Conservation (phyloP, 2,888 invertebrate species). For the Halictus ligatus region DNA sequence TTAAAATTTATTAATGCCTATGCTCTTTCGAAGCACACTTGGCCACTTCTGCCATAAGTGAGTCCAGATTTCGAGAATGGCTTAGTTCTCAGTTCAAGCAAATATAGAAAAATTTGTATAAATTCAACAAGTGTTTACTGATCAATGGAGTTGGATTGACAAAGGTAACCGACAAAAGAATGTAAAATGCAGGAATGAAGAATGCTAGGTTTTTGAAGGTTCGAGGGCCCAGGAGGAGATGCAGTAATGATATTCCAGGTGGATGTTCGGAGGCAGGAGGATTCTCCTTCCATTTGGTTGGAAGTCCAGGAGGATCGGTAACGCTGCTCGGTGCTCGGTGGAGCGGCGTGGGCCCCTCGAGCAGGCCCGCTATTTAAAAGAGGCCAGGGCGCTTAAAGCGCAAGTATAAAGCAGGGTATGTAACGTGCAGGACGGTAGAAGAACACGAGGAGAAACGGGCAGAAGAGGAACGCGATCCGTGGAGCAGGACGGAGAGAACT, state of each 20-base stretch:
- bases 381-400: conserved; percentile 76
- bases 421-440: conserved; percentile 58
- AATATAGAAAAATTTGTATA: too few species aligned
- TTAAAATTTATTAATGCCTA: too few species aligned
- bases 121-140: too few species aligned
- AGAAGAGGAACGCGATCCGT: conserved; percentile 69
- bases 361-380: conserved; percentile 76
- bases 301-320: conserved; percentile 50
- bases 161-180: too few species aligned
- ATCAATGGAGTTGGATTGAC: too few species aligned
- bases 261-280: conserved; percentile 19
- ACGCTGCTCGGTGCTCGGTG: conserved; percentile 54
- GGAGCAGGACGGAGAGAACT: conserved; percentile 77
- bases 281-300: conserved; percentile 41
- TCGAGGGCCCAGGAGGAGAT: not conserved
- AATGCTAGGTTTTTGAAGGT: not conserved
- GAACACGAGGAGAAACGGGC: conserved; percentile 48
- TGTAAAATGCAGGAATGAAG: not conserved
- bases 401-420: conserved; percentile 75
- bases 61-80: too few species aligned
- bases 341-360: conserved; percentile 46
- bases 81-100: too few species aligned
- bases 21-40: too few species aligned
- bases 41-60: too few species aligned
- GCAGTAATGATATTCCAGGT: not conserved